Conservation (phyloP, 53 echinoderm and acorn worm genomes). For the Crossaster papposus region DNA sequence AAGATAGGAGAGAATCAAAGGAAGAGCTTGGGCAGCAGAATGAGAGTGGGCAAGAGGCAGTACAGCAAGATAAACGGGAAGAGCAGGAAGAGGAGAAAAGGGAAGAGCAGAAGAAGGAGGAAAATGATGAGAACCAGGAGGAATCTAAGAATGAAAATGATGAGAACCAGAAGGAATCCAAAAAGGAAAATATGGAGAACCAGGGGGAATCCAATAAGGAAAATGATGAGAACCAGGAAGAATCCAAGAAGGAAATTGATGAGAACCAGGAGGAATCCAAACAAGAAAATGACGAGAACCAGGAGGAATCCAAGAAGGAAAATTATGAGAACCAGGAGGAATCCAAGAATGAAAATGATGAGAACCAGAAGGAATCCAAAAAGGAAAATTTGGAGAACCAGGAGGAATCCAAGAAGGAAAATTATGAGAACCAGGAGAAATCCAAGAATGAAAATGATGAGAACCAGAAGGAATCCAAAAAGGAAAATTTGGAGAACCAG, state of each 20-base stretch:
- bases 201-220: not conserved
- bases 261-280: not conserved
- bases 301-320: not conserved
- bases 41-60: not conserved
- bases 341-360: not conserved
- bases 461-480: not conserved
- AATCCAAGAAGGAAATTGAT: not conserved
- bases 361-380: not conserved
- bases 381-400: not conserved
- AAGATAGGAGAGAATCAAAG: not conserved
- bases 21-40: not conserved
- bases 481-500: too few relatives aligned
- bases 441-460: not conserved
- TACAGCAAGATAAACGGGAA: not conserved
- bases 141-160: too few relatives aligned
- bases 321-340: not conserved
- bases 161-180: too few relatives aligned
- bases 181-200: not conserved
- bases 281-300: not conserved
- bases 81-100: not conserved
- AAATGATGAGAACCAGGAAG: not conserved
- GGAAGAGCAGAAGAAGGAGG: not conserved
- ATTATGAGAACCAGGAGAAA: too few relatives aligned
- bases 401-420: not conserved
- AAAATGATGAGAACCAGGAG: too few relatives aligned